phyloP scores from a whole-genome alignment of 2,888 invertebrate species.

The Stenotaenia linearis region DNA sequence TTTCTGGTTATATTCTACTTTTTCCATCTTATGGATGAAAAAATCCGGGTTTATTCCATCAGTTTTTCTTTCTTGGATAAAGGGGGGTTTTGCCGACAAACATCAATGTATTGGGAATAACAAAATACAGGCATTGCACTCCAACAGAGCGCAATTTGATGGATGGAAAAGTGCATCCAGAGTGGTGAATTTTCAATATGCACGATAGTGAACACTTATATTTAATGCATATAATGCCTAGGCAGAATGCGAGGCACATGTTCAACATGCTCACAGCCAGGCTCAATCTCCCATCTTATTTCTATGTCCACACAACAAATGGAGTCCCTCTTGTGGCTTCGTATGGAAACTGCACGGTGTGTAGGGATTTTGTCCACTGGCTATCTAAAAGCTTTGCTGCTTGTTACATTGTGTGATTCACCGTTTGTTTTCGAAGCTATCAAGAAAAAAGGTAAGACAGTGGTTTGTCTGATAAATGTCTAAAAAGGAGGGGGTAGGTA shows the following conservation, averaged over 20 bases:
- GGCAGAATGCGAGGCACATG: neutral
- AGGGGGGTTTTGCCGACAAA: neutral
- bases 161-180: slow-evolving; percentile 1
- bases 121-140: slow-evolving; percentile 12
- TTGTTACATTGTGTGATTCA: neutral
- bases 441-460: neutral
- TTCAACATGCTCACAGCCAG: neutral
- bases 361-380: slow-evolving; percentile 7
- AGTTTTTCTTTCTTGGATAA: too few species aligned
- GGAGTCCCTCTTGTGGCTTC: slow-evolving; percentile 9
- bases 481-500: neutral
- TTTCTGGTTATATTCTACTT: too few species aligned
- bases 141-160: neutral
- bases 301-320: neutral
- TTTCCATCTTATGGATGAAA: too few species aligned
- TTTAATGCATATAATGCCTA: slow-evolving; percentile 13
- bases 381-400: slow-evolving; percentile 3
- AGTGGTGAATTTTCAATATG: slow-evolving; percentile 22
- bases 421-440: neutral
- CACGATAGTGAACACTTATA: neutral
- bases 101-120: slow-evolving; percentile 1
- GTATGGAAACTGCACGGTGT: neutral
- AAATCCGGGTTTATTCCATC: too few species aligned
- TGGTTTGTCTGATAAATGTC: slow-evolving; percentile 4
- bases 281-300: slow-evolving; percentile 4